These are phyloP conservation scores for Nesoenas mayeri DNA, from an alignment of 2,113 vertebrate genomes.

Conservation along the genomic window DNA sequence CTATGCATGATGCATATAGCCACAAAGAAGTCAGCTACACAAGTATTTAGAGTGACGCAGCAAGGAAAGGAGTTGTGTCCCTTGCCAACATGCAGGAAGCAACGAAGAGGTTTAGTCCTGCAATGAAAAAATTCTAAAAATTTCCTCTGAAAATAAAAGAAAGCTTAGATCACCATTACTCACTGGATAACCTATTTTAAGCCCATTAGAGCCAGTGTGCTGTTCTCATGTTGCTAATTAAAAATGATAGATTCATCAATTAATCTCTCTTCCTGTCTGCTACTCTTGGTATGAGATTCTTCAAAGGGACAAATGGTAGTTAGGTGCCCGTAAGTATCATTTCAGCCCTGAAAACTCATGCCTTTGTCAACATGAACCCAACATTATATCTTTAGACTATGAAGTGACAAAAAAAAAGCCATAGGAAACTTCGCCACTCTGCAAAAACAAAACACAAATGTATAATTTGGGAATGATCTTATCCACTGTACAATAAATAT, in stretches of 20 bases:
- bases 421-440: neutral
- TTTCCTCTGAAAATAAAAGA: slow-evolving; percentile 44
- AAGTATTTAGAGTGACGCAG: neutral
- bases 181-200: slow-evolving; percentile 64
- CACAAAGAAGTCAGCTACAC: neutral
- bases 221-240: slow-evolving; percentile 66
- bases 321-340: neutral
- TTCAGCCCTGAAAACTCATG: neutral
- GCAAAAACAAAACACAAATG: neutral
- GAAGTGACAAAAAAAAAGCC: neutral
- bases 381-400: neutral
- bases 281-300: slow-evolving; percentile 36
- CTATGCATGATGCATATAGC: neutral
- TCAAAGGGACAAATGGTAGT: slow-evolving; percentile 55
- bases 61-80: neutral
- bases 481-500: neutral
- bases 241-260: slow-evolving; percentile 67
- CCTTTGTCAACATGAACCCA: neutral
- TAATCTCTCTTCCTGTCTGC: slow-evolving; percentile 45
- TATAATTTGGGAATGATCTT: neutral
- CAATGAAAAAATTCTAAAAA: neutral
- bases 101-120: neutral
- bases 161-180: slow-evolving; percentile 53
- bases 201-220: neutral
- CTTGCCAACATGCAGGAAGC: neutral